Evolutionary conservation across 2,113 vertebrate species (phyloP).

Genomic region (Pholis gunnellus): DNA sequence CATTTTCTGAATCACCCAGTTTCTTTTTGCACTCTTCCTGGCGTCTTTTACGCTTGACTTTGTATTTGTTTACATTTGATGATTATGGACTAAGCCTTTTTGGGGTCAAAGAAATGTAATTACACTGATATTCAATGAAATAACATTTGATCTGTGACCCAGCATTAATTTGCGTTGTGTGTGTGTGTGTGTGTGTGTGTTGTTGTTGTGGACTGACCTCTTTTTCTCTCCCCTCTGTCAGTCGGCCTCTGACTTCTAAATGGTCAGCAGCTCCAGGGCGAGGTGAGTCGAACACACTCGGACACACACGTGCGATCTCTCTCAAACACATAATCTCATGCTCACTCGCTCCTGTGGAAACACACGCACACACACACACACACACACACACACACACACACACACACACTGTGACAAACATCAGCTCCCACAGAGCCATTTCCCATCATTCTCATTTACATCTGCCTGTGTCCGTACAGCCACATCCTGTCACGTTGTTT

Average conservation of each 20-base stretch:
- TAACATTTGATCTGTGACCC: not conserved
- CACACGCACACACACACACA: not conserved
- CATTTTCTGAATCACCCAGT: not conserved
- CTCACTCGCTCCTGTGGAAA: constrained; percentile 30
- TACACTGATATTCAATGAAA: not conserved
- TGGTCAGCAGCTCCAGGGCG: constrained; percentile 93
- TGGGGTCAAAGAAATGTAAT: not conserved
- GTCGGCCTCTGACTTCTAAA: constrained; percentile 93
- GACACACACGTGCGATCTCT: not conserved
- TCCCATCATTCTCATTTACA: constrained; percentile 62
- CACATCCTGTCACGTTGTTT: constrained; percentile 49
- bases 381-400: not conserved
- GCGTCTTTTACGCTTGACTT: not conserved
- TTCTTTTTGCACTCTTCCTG: not conserved
- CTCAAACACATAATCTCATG: constrained; percentile 26
- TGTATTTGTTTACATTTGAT: not conserved
- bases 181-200: not conserved
- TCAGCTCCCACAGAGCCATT: constrained; percentile 37
- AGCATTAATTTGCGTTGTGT: not conserved
- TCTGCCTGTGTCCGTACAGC: constrained; percentile 52
- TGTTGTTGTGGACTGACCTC: constrained; percentile 37
- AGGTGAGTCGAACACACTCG: constrained; percentile 82
- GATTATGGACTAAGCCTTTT: not conserved
- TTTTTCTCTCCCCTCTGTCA: constrained; percentile 65
- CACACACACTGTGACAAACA: constrained; percentile 14